phyloP scores from a whole-genome alignment of 2,888 invertebrate genomes.

The Leptopterna dolabrata region DNA sequence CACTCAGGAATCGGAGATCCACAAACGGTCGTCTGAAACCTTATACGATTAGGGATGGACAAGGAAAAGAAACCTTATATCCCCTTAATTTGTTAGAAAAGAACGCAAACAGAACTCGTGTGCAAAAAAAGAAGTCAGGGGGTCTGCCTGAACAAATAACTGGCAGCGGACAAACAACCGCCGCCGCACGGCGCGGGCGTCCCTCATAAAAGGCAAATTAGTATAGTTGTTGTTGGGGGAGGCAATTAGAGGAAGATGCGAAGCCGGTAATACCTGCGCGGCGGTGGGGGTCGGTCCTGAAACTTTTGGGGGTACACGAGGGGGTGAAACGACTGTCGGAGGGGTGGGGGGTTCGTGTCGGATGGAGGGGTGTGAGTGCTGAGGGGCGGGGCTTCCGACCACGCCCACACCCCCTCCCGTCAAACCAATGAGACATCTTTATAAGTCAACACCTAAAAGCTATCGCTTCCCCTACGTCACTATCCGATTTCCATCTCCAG shows the following conservation, averaged over 20 bases:
- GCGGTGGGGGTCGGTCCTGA: not conserved
- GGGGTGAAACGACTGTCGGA: not conserved
- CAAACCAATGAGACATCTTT: constrained; percentile 34
- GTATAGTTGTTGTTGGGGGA: constrained; percentile 9
- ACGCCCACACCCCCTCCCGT: constrained; percentile 20
- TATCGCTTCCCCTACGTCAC: constrained; percentile 12
- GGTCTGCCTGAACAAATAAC: not conserved
- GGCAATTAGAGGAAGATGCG: constrained; percentile 19
- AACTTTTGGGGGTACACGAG: not conserved
- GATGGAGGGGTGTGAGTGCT: constrained; percentile 1
- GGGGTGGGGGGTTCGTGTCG: constrained; percentile 19
- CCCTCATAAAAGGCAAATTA: constrained; percentile 32
- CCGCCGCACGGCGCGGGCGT: not conserved
- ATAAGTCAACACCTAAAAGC: constrained; percentile 39
- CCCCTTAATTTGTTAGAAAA: not conserved
- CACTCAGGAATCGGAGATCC: not conserved
- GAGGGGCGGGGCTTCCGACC: not conserved
- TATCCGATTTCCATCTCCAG: constrained; percentile 6
- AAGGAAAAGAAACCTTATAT: not conserved
- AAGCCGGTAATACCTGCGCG: constrained; percentile 16
- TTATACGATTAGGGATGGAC: constrained; percentile 7
- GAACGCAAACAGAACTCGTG: not conserved
- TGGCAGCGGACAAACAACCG: not conserved
- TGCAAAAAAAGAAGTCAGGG: not conserved
- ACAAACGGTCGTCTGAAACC: not conserved